Conservation (phyloP, 2,888 invertebrate genomes). For the Helleia helle region DNA sequence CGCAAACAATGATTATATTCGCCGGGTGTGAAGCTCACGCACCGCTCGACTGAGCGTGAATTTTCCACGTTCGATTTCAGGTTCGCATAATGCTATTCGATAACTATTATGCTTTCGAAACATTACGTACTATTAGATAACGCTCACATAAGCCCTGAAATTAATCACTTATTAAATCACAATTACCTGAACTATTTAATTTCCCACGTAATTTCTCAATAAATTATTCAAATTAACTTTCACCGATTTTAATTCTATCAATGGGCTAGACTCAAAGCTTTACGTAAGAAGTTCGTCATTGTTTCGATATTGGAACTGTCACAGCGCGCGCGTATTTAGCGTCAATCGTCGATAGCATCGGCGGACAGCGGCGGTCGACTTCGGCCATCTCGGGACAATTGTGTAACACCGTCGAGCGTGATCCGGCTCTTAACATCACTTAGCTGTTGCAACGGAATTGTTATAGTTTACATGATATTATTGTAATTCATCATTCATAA, state of each 20-base stretch:
- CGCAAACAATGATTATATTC: conserved; percentile 7
- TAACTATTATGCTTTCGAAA: conserved; percentile 64
- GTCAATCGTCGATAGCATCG: conserved; percentile 69
- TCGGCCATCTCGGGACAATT: conserved; percentile 50
- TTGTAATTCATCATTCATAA: no score
- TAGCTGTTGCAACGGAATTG: neutral
- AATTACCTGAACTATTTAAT: conserved; percentile 18
- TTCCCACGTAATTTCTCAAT: conserved; percentile 15
- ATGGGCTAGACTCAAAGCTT: conserved; percentile 35
- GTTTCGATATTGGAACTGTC: conserved; percentile 67
- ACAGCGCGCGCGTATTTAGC: conserved; percentile 65
- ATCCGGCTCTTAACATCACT: conserved; percentile 5
- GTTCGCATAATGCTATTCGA: conserved; percentile 56
- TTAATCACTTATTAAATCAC: conserved; percentile 34
- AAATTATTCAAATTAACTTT: conserved; percentile 34
- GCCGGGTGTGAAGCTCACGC: conserved; percentile 21
- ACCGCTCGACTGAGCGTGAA: conserved; percentile 62
- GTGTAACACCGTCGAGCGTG: conserved; percentile 33
- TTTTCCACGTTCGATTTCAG: conserved; percentile 71
- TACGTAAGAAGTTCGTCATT: conserved; percentile 63
- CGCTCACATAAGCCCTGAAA: conserved; percentile 52
- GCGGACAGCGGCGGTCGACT: conserved; percentile 40
- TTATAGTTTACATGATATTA: no score
- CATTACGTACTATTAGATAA: conserved; percentile 67
- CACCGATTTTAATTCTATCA: conserved; percentile 34